Evolutionary conservation across 2,888 invertebrate species (phyloP), one percentile per base, ranked within the genome.

Genomic region (Drosophila birchii): DNA sequence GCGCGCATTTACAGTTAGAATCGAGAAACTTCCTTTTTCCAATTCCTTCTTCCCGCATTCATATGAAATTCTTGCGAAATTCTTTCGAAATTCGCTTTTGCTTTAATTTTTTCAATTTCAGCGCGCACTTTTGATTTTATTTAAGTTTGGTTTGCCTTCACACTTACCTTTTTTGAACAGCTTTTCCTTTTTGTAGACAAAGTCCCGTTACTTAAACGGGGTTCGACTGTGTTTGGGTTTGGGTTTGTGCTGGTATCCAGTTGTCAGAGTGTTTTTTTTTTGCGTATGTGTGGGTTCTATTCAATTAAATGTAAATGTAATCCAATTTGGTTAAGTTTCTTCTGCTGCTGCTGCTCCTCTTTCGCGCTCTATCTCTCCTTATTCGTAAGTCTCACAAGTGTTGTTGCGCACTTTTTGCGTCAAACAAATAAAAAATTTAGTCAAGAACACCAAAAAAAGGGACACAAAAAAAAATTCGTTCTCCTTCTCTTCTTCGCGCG

Each of bases 361-460:
- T 41, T 36, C 23, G 34, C 51, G 51, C 39, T 58, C 26, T 49
- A 23, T 51, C 9, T 61, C 26, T 29, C 68, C 45, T 38, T 44
- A 41, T 16, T 54, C 47, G 41, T 43, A 43, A 43, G 32, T 45
- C 51, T 41, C 45, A 32, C 57, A 43, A 53, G 23, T 62, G 63
- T 49, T 63, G 63, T 63, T 56, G 73, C 49, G 67, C 66, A 66
- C 66, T 66, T 66, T 66, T 54, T 54, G 51, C 71, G 68, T 68
- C 58, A 70, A 57, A 57, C 18, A 38, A 26, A 53, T 53, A 54
- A 23, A 43, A 43, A n/a, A n/a, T n/a, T 16, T 53, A 58, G 58
- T 54, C 38, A 62, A 69, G 29, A 70, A 70, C 68, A 59, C 68
- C 71, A 69, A 69, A 69, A 70, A 74, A 72, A 73, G 72, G 75